A percentile compares a stretch with the other conserved stretches of the same genome.
phyloP scores from a whole-genome alignment of 2,113 vertebrate species.

The Raja brachyura region DNA sequence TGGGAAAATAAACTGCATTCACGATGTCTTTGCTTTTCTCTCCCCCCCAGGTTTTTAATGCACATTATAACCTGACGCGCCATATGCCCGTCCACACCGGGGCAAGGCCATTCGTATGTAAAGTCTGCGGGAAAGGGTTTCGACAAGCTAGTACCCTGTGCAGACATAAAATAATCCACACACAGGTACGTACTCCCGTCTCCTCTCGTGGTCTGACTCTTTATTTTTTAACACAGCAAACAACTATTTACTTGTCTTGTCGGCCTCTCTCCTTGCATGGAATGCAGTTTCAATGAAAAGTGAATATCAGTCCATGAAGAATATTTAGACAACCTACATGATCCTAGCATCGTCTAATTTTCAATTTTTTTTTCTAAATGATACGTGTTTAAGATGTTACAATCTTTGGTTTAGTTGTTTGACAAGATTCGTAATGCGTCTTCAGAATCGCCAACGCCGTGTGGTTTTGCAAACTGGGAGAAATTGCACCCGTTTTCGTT shows the following conservation, averaged over 20 bases:
- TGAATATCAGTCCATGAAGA: too few species aligned
- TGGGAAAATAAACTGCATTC: neutral
- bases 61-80: conserved; percentile 39
- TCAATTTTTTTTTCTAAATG: neutral
- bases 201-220: neutral
- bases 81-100: conserved; percentile 41
- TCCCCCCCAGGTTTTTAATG: conserved; percentile 37
- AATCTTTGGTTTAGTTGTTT: neutral
- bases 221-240: neutral
- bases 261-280: too few species aligned
- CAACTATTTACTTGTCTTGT: neutral
- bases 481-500: neutral
- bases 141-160: conserved; percentile 40
- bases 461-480: neutral
- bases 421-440: neutral
- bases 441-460: neutral
- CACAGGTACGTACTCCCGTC: conserved; percentile 36
- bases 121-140: conserved; percentile 40
- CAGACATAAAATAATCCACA: conserved; percentile 41
- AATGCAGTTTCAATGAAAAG: too few species aligned
- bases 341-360: neutral
- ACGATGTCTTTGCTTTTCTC: neutral
- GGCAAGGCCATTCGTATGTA: conserved; percentile 39
- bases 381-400: too few species aligned
- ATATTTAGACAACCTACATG: neutral